A percentile compares a stretch with the other conserved stretches of the same genome.
Evolutionary conservation across 2,888 invertebrate species (phyloP).

Genomic region (Acanthoscelides obtectus): DNA sequence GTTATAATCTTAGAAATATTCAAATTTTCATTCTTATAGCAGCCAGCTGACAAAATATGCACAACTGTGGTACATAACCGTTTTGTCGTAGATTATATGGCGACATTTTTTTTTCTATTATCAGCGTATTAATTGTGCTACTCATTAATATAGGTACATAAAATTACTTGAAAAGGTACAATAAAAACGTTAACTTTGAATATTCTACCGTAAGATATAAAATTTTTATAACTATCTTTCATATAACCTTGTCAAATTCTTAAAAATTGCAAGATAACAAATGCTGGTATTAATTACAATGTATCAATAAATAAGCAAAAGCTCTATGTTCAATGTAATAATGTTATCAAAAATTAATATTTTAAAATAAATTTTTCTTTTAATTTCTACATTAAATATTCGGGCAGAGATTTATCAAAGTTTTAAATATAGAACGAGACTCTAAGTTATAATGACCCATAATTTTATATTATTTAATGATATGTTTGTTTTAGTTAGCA

Average conservation of each 20-base stretch:
- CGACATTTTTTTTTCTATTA: background rate
- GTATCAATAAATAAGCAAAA: constrained; percentile 39
- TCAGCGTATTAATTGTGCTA: constrained; percentile 18
- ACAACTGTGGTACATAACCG: too few relatives aligned
- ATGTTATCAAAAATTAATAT: constrained; percentile 33
- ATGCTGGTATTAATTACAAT: constrained; percentile 35
- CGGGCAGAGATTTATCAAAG: background rate
- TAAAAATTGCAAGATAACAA: constrained; percentile 44
- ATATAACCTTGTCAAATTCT: constrained; percentile 35
- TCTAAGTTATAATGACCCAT: background rate
- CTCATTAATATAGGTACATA: constrained; percentile 34
- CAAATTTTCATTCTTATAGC: too few relatives aligned
- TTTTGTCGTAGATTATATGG: too few relatives aligned
- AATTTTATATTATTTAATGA: background rate
- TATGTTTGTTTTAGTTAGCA: background rate
- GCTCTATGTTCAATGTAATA: constrained; percentile 33
- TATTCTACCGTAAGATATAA: constrained; percentile 27
- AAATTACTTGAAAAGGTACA: constrained; percentile 34
- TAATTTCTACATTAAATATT: background rate
- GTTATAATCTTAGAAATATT: too few relatives aligned
- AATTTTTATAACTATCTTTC: constrained; percentile 30
- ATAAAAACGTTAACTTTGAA: constrained; percentile 25
- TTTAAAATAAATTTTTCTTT: constrained; percentile 26
- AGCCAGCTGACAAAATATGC: too few relatives aligned
- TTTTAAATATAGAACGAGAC: background rate